Evolutionary conservation across 1,140 invertebrate genomes (phyloP), one percentile per base, ranked within the genome.

Genomic region (Drosophila kepulauana): DNA sequence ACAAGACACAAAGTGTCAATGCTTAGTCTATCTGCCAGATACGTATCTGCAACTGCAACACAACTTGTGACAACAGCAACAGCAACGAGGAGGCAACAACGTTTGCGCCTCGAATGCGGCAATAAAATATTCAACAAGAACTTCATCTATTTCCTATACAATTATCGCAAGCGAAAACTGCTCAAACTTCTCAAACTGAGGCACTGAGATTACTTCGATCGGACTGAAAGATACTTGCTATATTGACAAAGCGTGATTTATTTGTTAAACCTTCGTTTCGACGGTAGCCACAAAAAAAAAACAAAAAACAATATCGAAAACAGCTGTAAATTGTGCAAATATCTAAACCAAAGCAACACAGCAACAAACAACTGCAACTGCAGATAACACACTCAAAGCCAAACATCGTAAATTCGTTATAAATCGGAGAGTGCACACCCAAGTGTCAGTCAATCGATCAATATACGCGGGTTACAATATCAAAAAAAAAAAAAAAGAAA

Each of bases 261-360:
- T 68, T 84, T 76, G 25, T 61, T 52, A 10, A 15, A 5, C 16
- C 33, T 10, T 6, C 4, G 13, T 13, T 25, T 25, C 3, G 20
- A 46, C 64, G 41, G 25, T 46, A 56, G 52, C 54, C 1, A 45
- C 52, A 48, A 33, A 33, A 33, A 33, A 33, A 33, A 11, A 33
- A n/a, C 20, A 13, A 8, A 54, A 25, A 48, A 58, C 75, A 75
- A 82, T 33, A 30, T 63, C 33, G 33, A 38, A n/a, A 41, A 77
- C 85, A 88, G 87, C 81, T 88, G 85, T 88, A 88, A 88, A 88
- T 89, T 89, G 85, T 88, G 85, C 85, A 88, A 88, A 88, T 89
- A 88, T 86, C 61, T 65, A 66, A 64, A 71, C 72, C 49, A 63
- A 59, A 73, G 33, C 41, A 58, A 72, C 49, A 46, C 49, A 46